Conservation (phyloP, 2,113 vertebrate genomes). For the Hemichromis elongatus region DNA sequence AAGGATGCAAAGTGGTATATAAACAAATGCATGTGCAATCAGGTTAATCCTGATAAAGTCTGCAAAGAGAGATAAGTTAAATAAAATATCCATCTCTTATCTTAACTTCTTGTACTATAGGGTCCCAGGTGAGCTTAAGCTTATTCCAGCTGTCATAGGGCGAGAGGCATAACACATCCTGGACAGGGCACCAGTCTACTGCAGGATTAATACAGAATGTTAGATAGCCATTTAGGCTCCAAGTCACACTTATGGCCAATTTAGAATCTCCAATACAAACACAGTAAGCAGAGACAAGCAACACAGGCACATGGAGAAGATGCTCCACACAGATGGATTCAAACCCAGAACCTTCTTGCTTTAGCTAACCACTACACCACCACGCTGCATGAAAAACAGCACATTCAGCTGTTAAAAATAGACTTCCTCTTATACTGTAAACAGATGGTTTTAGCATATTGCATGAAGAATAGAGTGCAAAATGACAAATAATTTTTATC, state of each 20-base stretch:
- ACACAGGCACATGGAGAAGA: rapidly evolving
- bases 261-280: not conserved
- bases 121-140: not conserved
- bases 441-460: not conserved
- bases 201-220: not conserved
- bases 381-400: not conserved
- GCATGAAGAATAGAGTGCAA: not conserved
- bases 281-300: not conserved
- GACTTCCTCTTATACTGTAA: not conserved
- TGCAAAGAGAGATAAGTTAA: not conserved
- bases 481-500: not conserved
- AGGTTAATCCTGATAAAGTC: not conserved
- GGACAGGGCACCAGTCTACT: not conserved
- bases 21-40: not conserved
- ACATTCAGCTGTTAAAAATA: not conserved
- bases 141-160: not conserved
- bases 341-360: not conserved
- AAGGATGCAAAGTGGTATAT: too few species aligned
- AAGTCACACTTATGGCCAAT: not conserved
- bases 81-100: not conserved
- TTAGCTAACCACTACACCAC: not conserved
- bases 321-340: not conserved
- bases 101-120: not conserved
- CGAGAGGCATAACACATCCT: not conserved
- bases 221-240: not conserved